Conservation (phyloP, 2,113 vertebrate species). For the Carassius auratus region DNA sequence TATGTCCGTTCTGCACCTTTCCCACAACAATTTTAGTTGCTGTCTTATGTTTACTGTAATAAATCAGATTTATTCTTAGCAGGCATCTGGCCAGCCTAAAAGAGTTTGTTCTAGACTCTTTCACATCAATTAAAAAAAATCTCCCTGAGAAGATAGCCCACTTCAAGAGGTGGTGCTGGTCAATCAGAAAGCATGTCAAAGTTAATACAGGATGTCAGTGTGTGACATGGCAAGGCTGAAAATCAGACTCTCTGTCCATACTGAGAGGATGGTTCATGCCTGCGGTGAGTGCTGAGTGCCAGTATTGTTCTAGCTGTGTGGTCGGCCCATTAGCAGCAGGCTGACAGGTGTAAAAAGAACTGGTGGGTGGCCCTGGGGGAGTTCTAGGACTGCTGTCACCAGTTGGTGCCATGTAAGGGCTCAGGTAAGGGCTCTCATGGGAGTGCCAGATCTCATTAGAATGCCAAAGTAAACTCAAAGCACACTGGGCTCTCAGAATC, state of each 20-base stretch:
- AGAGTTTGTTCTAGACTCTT: not conserved
- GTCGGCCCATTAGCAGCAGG: constrained; percentile 3
- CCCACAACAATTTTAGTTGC: not conserved
- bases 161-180: not conserved
- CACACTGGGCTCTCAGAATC: constrained; percentile 5
- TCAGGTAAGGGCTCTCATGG: constrained; percentile 33
- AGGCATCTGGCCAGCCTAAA: not conserved
- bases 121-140: not conserved
- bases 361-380: not conserved
- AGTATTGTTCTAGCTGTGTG: constrained; percentile 10
- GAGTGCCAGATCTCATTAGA: constrained; percentile 44
- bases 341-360: constrained; percentile 30
- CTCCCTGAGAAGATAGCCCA: not conserved
- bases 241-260: not conserved
- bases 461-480: constrained; percentile 18
- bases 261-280: not conserved
- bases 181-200: constrained; percentile 7
- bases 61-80: not conserved
- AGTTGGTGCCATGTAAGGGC: not conserved
- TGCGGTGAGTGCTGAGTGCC: not conserved
- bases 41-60: not conserved
- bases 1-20: not conserved
- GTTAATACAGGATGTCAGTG: constrained; percentile 19
- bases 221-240: constrained; percentile 13
- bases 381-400: constrained; percentile 4